phyloP scores from a whole-genome alignment of 2,113 vertebrate genomes.

The Spea multiplicata region DNA sequence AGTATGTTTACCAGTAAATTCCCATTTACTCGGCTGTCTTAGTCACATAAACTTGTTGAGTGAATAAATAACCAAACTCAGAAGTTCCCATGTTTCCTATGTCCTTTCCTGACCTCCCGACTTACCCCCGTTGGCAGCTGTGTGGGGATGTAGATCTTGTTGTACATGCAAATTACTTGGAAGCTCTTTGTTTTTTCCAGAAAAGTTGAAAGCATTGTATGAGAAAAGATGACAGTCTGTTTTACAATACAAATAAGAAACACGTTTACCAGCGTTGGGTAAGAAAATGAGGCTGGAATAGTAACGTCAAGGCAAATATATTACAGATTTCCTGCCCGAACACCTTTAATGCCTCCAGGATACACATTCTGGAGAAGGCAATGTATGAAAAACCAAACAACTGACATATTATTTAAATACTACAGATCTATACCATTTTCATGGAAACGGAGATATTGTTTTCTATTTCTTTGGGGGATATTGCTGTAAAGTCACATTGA shows the following conservation, averaged over 20 bases:
- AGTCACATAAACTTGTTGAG: no score
- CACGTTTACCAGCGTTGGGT: conserved; percentile 1
- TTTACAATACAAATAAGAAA: conserved; percentile 32
- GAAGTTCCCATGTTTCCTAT: not conserved
- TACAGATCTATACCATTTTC: conserved; percentile 1
- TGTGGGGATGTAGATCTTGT: not conserved
- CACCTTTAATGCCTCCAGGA: conserved; percentile 18
- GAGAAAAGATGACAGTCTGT: conserved; percentile 16
- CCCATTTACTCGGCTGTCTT: no score
- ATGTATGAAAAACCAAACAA: not conserved
- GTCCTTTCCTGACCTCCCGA: conserved; percentile 5
- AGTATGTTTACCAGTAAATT: no score
- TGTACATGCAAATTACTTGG: conserved; percentile 11
- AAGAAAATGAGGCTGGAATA: conserved; percentile 23
- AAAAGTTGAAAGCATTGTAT: conserved; percentile 6
- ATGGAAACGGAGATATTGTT: conserved; percentile 1
- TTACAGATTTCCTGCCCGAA: conserved; percentile 15
- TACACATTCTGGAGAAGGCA: conserved; percentile 6
- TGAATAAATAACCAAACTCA: no score
- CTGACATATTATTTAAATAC: not conserved
- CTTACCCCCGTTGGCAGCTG: not conserved
- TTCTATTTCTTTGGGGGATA: conserved; percentile 5
- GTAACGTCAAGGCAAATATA: conserved; percentile 43
- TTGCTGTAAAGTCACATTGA: conserved; percentile 7
- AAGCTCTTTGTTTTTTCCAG: conserved; percentile 1